phyloP scores from a whole-genome alignment of 37 sponge, comb jelly and placozoan species.

The Haliclona indistincta region DNA sequence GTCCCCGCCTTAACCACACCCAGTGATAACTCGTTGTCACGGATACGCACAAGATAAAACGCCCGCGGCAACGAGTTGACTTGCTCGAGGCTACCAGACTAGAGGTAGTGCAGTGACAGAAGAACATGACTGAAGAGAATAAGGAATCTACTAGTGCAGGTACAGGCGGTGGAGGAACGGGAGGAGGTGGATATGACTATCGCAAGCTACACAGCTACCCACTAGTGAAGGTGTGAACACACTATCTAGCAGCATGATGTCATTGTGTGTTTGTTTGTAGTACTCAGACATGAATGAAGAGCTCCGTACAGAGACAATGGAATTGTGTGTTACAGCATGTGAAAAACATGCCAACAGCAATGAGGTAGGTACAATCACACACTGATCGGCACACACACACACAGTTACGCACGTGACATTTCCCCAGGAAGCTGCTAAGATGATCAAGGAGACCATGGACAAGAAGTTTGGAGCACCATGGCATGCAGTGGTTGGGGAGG shows the following conservation, averaged over 20 bases:
- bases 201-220: slow-evolving; percentile 88
- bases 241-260: background rate
- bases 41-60: background rate
- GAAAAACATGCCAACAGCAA: slow-evolving; percentile 92
- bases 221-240: slow-evolving; percentile 68
- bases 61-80: background rate
- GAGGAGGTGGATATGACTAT: slow-evolving; percentile 68
- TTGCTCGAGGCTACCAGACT: background rate
- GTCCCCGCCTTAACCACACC: too few species aligned
- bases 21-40: too few species aligned
- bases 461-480: slow-evolving; percentile 99
- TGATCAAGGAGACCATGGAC: slow-evolving; percentile 99
- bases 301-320: slow-evolving; percentile 97
- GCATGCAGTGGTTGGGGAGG: slow-evolving; percentile 97
- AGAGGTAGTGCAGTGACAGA: background rate
- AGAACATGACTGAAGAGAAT: slow-evolving; percentile 58
- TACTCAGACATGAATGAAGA: slow-evolving; percentile 99
- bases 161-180: slow-evolving; percentile 26
- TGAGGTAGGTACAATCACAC: slow-evolving; percentile 60
- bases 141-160: slow-evolving; percentile 10
- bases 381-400: background rate
- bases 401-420: background rate
- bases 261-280: slow-evolving; percentile 37
- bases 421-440: slow-evolving; percentile 87
- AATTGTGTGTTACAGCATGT: slow-evolving; percentile 98